Evolutionary conservation across 2,888 invertebrate species (phyloP), one percentile per base, ranked within the genome.

Genomic region (Drymonia ruficornis): DNA sequence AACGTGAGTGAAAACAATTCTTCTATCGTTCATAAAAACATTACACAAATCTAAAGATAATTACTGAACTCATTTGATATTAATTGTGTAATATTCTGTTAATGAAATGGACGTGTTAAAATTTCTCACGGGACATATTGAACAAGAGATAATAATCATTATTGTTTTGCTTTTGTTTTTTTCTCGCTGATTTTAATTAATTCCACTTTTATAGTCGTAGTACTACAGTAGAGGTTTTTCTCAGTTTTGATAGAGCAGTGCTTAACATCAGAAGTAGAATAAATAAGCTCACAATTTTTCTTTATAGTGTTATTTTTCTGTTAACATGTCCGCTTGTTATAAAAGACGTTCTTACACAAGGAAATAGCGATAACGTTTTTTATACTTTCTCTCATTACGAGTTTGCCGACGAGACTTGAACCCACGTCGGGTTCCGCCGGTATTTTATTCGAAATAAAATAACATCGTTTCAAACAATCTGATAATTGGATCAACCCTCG

Each of bases 21-120:
- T 57, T 55, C 52, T 36, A 46, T 65, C 59, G 56, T 68, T 55
- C 63, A 31, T 52, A 15, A 60, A 36, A 59, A 65, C 58, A 55
- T 16, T 15, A 49, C 38, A 50, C 62, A 52, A 50, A 34, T 50
- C 56, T 44, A 48, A 34, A 36, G 18, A 53, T 58, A 56, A 62
- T 55, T 54, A 58, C 50, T 47, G 46, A 55, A 50, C 55, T 62
- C 51, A 56, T 56, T 65, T 60, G 29, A 49, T 58, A 55, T 62
- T 65, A 62, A 65, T 60, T 63, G 40, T 36, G 36, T n/a, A 36
- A 11, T 36, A 36, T 13, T 3, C n/a, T 36, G 5, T 36, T 9
- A n/a, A 36, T 36, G 3, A n/a, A 36, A 13, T 36, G 36, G n/a
- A 3, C n/a, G 36, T n/a, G 36, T 36, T 36, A 13, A n/a, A 36